Base-by-base conservation (phyloP, 2,113 vertebrate species). In the Spermophilus dauricus region DNA sequence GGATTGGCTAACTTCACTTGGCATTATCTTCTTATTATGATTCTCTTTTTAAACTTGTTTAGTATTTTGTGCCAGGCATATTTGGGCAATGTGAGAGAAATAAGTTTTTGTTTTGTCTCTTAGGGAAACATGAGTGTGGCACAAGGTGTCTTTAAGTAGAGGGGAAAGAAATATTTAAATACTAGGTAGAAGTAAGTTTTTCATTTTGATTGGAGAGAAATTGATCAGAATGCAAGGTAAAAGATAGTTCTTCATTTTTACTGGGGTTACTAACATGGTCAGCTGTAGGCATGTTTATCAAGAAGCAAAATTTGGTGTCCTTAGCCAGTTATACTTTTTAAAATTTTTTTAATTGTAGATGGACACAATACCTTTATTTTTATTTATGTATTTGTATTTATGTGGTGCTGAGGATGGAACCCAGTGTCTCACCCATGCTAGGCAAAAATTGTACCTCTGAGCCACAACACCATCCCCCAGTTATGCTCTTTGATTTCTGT, bases 161-260 rank as follows among this genome's bases (percentile, higher is more conserved):
- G 3, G 82, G 16, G 7, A 24, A 37, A 89, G 61, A 42, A 67
- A 34, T 39, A 88, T 30, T 86, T 58, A 22, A 58, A 58, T 58
- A 58, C 12, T 61, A 86, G 5, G 28, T 83, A 48, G 86, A 45
- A 81, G 17, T 34, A 70, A 89, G 76, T 51, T 61, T 72, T 61
- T 81, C 39, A 63, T 91, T 95, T 90, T 61, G 8, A 42, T 76
- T 80, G 58, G 24, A 81, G n/a, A 51, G n/a, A 76, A 91, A 84
- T 30, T 42, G 65, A 24, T 61, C 48, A 42, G 17, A 67, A 11
- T 65, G 63, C 56, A 80, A 95, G 30, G 30, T 58, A 89, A 85
- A 81, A 94, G 45, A 32, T n/a, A 48, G 72, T 65, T 61, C 12
- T 63, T 89, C 30, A 30, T 51, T 86, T 67, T 77, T 34, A 58